These are phyloP conservation scores for Acanthococcus lagerstroemiae DNA, from an alignment of 2,888 invertebrate species.

Conservation along the genomic window DNA sequence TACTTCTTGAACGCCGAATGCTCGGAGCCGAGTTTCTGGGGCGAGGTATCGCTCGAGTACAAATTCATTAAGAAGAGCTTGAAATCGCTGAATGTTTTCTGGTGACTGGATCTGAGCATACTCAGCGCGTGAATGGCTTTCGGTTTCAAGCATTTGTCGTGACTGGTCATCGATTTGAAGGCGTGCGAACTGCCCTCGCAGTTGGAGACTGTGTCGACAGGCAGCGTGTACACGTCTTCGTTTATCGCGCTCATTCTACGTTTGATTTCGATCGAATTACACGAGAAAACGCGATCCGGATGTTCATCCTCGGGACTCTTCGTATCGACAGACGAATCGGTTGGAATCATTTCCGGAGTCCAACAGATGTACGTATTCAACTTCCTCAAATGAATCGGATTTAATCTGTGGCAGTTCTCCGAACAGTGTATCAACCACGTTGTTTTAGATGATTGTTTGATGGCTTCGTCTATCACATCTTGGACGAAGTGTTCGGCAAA, in stretches of 20 bases:
- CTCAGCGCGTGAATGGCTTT: constrained; percentile 17
- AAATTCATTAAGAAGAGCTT: constrained; percentile 15
- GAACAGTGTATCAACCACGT: constrained; percentile 13
- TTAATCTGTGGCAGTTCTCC: constrained; percentile 6
- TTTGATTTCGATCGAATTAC: constrained; percentile 7
- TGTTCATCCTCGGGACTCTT: too few species aligned
- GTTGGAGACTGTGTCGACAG: constrained; percentile 1
- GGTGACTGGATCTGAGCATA: constrained; percentile 8
- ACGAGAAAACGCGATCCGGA: not conserved
- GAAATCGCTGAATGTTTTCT: constrained; percentile 12
- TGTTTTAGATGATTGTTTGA: constrained; percentile 11
- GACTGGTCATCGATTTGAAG: not conserved
- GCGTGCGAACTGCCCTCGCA: not conserved
- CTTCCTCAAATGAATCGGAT: not conserved
- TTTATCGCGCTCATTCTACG: not conserved
- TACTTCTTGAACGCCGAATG: constrained; percentile 17
- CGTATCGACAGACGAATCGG: not conserved
- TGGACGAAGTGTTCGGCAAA: constrained; percentile 17
- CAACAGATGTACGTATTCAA: not conserved
- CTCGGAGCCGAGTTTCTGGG: constrained; percentile 17
- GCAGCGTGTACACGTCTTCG: constrained; percentile 16
- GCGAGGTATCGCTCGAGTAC: constrained; percentile 11
- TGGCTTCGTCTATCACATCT: constrained; percentile 17
- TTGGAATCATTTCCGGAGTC: not conserved
- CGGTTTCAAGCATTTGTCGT: constrained; percentile 10